Percentiles rank a stretch among this genome's conserved stretches.
phyloP scores from a whole-genome alignment of 2,888 invertebrate species.

The Serrognathus titanus region DNA sequence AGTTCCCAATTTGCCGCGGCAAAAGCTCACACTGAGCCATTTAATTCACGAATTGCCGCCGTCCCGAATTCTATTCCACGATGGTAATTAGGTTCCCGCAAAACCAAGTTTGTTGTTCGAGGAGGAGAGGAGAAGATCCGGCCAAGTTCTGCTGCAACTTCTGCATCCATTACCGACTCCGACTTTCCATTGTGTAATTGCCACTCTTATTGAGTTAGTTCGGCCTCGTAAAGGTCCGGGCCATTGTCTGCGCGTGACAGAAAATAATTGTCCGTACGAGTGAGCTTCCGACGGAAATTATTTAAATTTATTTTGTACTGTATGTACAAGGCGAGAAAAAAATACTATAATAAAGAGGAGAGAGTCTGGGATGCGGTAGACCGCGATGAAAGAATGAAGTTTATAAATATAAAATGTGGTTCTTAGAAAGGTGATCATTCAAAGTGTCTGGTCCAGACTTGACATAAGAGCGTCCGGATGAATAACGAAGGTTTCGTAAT shows the following conservation, averaged over 20 bases:
- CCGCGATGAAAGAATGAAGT: too few species aligned
- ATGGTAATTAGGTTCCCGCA: conserved; percentile 22
- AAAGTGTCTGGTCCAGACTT: too few species aligned
- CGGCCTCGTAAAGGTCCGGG: conserved; percentile 18
- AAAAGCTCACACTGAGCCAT: conserved; percentile 4
- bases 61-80: conserved; percentile 10
- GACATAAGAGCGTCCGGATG: too few species aligned
- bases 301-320: too few species aligned
- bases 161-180: conserved; percentile 32
- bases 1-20: conserved; percentile 8
- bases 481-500: too few species aligned
- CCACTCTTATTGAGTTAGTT: conserved; percentile 39
- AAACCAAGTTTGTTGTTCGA: conserved; percentile 6
- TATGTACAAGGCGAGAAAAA: too few species aligned
- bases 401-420: too few species aligned
- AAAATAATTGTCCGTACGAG: conserved; percentile 27
- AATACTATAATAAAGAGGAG: too few species aligned
- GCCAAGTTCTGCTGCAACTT: conserved; percentile 38
- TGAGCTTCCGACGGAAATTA: not conserved
- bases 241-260: conserved; percentile 30
- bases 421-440: too few species aligned
- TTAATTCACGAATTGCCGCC: conserved; percentile 8
- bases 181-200: conserved; percentile 40
- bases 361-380: too few species aligned
- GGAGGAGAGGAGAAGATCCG: not conserved